These are phyloP conservation scores for Phaenicophaeus curvirostris DNA, from an alignment of 2,797 vertebrate genomes.

Conservation along the genomic window DNA sequence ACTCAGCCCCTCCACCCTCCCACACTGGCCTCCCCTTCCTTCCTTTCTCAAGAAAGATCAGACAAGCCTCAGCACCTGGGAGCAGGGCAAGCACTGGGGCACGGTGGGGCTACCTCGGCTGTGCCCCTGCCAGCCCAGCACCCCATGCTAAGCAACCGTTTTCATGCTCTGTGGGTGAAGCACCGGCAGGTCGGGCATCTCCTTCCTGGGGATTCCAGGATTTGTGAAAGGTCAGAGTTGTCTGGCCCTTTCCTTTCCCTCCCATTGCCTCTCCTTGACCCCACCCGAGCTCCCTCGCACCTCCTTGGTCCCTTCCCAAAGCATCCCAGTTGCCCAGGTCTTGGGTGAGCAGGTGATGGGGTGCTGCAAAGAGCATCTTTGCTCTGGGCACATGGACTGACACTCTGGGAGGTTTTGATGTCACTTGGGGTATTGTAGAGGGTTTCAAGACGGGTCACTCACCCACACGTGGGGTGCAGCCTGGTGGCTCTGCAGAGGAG, in stretches of 20 bases:
- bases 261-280: neutral
- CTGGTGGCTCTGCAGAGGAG: neutral
- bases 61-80: neutral
- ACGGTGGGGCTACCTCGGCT: neutral
- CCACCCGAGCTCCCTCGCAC: fast-evolving
- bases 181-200: neutral
- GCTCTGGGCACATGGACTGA: too few species aligned
- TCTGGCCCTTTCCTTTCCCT: neutral
- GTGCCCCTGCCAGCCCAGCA: neutral
- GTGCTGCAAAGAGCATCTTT: neutral
- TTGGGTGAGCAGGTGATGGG: neutral
- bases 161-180: fast-evolving
- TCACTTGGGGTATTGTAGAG: fast-evolving
- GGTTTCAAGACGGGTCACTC: neutral
- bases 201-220: neutral
- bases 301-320: neutral
- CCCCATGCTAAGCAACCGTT: fast-evolving
- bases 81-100: neutral
- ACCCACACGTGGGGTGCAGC: neutral
- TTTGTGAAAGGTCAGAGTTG: neutral
- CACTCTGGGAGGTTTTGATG: neutral
- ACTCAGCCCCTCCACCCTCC: neutral
- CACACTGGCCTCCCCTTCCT: neutral
- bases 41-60: neutral
- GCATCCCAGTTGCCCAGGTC: neutral